phyloP scores from a whole-genome alignment of 2,797 vertebrate species.

The Nothura maculosa region DNA sequence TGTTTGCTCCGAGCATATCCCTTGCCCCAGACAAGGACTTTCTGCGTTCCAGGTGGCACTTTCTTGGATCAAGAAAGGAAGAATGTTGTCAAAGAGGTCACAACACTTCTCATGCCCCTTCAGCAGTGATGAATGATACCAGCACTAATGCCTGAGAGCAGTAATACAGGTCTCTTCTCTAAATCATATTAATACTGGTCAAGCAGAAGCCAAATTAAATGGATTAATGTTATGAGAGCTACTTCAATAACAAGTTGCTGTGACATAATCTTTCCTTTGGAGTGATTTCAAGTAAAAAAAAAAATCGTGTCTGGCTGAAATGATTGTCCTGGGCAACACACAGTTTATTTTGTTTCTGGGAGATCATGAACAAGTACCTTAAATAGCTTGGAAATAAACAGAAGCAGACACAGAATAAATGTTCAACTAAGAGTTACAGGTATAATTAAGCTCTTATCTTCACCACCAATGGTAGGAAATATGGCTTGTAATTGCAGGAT shows the following conservation, averaged over 20 bases:
- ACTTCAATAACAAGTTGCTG: not conserved
- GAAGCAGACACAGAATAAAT: not conserved
- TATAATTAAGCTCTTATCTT: not conserved
- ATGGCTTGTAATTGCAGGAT: not conserved
- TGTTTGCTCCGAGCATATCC: not conserved
- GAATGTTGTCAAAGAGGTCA: not conserved
- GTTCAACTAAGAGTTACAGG: not conserved
- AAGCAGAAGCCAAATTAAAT: not conserved
- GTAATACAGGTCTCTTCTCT: not conserved
- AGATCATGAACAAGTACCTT: not conserved
- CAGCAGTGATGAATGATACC: not conserved
- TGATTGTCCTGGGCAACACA: not conserved
- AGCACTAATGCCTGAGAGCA: not conserved
- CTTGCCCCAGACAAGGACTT: not conserved
- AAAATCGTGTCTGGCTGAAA: not conserved
- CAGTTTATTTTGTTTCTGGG: not conserved
- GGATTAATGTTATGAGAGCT: not conserved
- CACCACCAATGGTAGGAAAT: not conserved
- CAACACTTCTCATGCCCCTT: not conserved
- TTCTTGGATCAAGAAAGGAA: not conserved
- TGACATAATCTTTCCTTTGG: not conserved
- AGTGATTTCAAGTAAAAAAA: not conserved
- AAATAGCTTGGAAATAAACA: not conserved
- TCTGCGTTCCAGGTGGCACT: rapidly evolving
- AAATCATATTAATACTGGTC: not conserved